Conservation (phyloP, 2,113 vertebrate genomes). For the Periophthalmodon schlosseri region DNA sequence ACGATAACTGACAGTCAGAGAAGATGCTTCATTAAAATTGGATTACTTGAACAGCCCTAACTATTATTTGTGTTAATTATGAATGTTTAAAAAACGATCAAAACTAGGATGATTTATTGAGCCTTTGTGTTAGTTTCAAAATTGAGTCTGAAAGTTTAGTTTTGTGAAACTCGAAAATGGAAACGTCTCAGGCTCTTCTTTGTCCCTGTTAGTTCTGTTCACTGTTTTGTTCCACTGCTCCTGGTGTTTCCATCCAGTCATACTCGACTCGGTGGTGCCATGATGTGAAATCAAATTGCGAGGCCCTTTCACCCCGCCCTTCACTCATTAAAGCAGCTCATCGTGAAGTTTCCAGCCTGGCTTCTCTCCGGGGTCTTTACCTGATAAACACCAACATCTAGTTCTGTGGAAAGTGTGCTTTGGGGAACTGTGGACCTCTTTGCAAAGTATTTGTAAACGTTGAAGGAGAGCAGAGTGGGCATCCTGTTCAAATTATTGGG, state of each 20-base stretch:
- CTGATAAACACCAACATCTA: constrained; percentile 70
- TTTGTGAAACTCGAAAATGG: constrained; percentile 1
- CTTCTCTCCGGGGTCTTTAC: constrained; percentile 64
- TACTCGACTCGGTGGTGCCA: constrained; percentile 22
- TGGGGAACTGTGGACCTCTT: constrained; percentile 32
- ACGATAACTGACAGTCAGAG: too few species aligned
- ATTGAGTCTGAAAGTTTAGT: too few species aligned
- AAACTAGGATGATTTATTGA: too few species aligned
- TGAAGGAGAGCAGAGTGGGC: not conserved
- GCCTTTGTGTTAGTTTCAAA: too few species aligned
- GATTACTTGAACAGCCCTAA: too few species aligned
- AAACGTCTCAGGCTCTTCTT: constrained; percentile 15
- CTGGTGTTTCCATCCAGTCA: constrained; percentile 35
- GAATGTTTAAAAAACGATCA: too few species aligned
- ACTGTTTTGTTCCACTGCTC: constrained; percentile 40
- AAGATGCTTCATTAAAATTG: too few species aligned
- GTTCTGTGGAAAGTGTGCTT: constrained; percentile 71
- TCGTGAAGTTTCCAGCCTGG: constrained; percentile 67
- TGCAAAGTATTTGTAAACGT: constrained; percentile 17
- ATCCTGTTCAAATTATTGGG: not conserved
- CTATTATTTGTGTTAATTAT: too few species aligned
- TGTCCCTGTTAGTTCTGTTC: constrained; percentile 10
- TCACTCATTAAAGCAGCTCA: constrained; percentile 51
- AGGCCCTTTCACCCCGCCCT: constrained; percentile 3
- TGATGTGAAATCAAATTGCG: constrained; percentile 53